Base-by-base conservation (phyloP, 2,113 vertebrate genomes). In the Dolichallabes microphthalmus region DNA sequence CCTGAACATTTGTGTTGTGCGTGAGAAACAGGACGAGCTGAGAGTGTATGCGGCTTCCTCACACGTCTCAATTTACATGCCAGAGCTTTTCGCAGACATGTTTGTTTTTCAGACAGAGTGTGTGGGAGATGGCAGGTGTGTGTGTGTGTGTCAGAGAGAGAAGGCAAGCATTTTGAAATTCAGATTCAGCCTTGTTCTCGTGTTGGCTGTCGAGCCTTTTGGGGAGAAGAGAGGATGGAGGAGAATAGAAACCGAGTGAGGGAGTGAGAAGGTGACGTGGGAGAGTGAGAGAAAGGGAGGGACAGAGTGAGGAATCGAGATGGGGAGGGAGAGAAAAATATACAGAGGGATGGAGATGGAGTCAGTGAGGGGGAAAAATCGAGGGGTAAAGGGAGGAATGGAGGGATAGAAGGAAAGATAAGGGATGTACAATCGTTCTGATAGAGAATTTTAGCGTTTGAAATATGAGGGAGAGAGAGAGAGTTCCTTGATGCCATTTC, bases 111-210 rank as follows among this genome's bases (percentile, higher is more conserved):
- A 25, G 22, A 4, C 7, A 20, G 15, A 14, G 3, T 55, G 12
- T 55, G 53, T 60, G 71, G 11, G 68, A 32, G 66, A 32, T 35
- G 68, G 77, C 39, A 27, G 20, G 68, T 35, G 61, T 52, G 66
- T 7, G 71, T 68, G 80, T n/a, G n/a, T 15, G 75, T 60, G 85
- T 32, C 10, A 13, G 66, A 64, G 76, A 30, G 75, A 9, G 73
- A 14, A 45, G 0, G 45, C 27, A 7, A 30, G 17, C 4, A 3
- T 68, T 86, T 86, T 86, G 82, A 88, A 88, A 86, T 84, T 88
- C 10, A 0, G 63, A 53, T 55, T 30, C 12, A 1, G 58, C 45
- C 71, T 84, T 30, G 73, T 84, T 64, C 52, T 85, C 76, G 52
- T 73, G n/a, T 61, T 73, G 82, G 55, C 60, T 79, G 76, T 50